These are phyloP conservation scores for Tichodroma muraria DNA, from an alignment of 2,113 vertebrate species.

Conservation along the genomic window DNA sequence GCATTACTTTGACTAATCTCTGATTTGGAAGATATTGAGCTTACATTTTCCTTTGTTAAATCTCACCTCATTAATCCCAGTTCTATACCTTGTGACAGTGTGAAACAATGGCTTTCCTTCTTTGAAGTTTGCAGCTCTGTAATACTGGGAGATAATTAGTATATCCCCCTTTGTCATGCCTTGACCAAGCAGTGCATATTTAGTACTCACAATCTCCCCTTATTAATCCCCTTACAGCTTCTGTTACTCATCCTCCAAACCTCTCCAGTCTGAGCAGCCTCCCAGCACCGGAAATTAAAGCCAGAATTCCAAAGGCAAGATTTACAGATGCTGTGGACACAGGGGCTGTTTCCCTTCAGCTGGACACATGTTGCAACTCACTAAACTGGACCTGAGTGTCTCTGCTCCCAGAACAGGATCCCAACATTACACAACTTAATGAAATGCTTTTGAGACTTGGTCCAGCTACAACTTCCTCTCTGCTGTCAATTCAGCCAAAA, in stretches of 20 bases:
- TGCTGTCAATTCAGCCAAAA: not conserved
- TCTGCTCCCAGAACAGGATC: not conserved
- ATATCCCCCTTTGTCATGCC: not conserved
- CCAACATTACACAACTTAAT: not conserved
- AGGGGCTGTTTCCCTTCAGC: not conserved
- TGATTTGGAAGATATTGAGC: not conserved
- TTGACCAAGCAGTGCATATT: not conserved
- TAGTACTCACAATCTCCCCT: not conserved
- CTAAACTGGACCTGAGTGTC: not conserved
- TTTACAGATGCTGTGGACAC: not conserved
- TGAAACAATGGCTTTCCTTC: constrained; percentile 3
- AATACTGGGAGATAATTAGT: constrained; percentile 6
- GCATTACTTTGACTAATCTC: not conserved
- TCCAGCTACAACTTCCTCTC: not conserved
- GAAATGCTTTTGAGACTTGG: not conserved
- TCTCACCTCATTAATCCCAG: constrained; percentile 6
- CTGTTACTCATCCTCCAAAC: not conserved
- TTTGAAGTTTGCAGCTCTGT: not conserved
- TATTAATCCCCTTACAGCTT: not conserved
- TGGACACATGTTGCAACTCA: not conserved
- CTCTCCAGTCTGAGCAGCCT: not conserved
- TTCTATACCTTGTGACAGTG: not conserved
- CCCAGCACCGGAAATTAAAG: not conserved
- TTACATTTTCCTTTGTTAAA: not conserved
- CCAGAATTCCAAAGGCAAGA: not conserved